These are phyloP conservation scores for Neosilurus mollespiculum DNA, from an alignment of 2,797 vertebrate genomes.

Conservation along the genomic window DNA sequence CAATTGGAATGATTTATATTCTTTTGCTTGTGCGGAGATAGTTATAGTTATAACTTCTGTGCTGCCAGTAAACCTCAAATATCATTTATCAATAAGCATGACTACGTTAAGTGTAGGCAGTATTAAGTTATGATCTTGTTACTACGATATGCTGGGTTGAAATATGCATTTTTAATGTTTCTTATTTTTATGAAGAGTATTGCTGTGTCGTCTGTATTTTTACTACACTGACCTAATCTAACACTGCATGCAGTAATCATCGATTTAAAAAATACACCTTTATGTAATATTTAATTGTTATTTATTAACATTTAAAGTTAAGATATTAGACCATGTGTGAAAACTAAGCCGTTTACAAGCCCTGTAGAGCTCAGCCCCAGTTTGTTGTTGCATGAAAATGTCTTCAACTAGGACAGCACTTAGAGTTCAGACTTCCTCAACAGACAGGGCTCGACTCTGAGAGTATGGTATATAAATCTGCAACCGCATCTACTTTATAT, in stretches of 20 bases:
- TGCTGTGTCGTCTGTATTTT: not conserved
- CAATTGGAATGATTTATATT: conserved; percentile 28
- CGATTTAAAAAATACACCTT: not conserved
- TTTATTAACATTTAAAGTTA: not conserved
- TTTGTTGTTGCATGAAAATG: not conserved
- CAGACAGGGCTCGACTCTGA: too few relatives aligned
- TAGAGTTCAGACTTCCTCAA: too few relatives aligned
- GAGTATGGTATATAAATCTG: too few relatives aligned
- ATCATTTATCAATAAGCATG: conserved; percentile 1
- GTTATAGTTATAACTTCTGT: conserved; percentile 4
- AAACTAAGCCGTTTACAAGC: not conserved
- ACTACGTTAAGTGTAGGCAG: not conserved
- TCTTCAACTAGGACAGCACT: not conserved
- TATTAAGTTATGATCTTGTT: not conserved
- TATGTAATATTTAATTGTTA: not conserved
- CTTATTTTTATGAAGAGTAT: not conserved
- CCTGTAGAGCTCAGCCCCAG: not conserved
- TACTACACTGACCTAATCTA: not conserved
- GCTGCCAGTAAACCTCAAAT: conserved; percentile 10
- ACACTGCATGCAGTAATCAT: not conserved
- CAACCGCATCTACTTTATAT: too few relatives aligned
- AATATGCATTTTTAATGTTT: not conserved
- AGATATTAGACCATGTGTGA: not conserved
- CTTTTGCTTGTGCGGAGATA: not conserved
- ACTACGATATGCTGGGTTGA: not conserved